Base-by-base conservation (phyloP, 2,888 invertebrate species). In the Sisyra terminalis region DNA sequence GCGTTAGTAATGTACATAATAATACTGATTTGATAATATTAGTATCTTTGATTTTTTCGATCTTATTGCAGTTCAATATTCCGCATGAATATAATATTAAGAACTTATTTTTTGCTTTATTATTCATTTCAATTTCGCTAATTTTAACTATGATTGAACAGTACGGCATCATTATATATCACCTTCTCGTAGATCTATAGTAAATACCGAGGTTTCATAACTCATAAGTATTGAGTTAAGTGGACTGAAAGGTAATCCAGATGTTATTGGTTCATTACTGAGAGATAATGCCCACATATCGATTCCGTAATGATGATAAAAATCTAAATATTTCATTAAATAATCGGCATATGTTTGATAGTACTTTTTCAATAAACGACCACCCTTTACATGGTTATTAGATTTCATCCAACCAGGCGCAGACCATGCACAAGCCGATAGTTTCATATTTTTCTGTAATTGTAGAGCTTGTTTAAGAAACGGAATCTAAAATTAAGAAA, bases 331-430 rank as follows among this genome's bases (percentile, higher is more conserved):
- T 57, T 73, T 81, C 2, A 86, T 53, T 55, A 82, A 76, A 55
- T 92, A 93, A 49, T 86, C 67, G 0, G 88, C 88, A 68, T 79
- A 93, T 0, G 75, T 56, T 57, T 85, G 79, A 57, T 80, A 89
- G 57, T 75, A 84, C 35, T 50, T 46, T 3, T 14, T 14, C 38
- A 49, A 51, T 13, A 57, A 45, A 31, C 41, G 45, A 50, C 61
- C 61, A 50, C 56, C 66, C 57, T 64, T 65, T 2, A 45, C 46
- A 31, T 54, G 56, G n/a, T 60, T 48, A 44, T 59, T 63, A 0
- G 57, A 59, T 53, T 69, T 70, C 70, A 70, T 70, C 69, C 69
- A 70, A 5, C 52, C 46, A 1, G 71, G 71, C 4, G 69, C 59
- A 1, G 61, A 58, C 70, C 70, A 71, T 2, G 63, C 50, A 37